Conservation (phyloP, 2,888 invertebrate species). For the Lasioglossum villosulum region DNA sequence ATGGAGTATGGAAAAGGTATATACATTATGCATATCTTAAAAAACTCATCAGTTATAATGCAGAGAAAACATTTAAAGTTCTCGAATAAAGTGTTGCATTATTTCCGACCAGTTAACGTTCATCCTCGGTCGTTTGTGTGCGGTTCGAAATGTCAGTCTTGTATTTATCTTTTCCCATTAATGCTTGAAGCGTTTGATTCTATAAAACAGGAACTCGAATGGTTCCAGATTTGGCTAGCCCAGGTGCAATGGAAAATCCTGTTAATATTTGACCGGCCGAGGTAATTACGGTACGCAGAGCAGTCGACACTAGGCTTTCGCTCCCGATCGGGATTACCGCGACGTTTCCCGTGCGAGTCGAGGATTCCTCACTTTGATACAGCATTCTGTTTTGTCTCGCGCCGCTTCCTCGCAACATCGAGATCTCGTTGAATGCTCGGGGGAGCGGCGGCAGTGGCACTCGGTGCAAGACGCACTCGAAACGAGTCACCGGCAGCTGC, state of each 20-base stretch:
- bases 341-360: not conserved
- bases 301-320: not conserved
- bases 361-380: not conserved
- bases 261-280: not conserved
- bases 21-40: too few species aligned
- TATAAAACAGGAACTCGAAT: not conserved
- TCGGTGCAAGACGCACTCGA: slow-evolving; percentile 70
- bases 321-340: not conserved
- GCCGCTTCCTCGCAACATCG: slow-evolving; percentile 3
- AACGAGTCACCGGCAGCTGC: slow-evolving; percentile 82
- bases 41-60: too few species aligned
- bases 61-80: too few species aligned
- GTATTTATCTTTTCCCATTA: not conserved
- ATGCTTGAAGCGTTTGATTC: not conserved
- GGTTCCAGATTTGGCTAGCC: too few species aligned
- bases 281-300: not conserved
- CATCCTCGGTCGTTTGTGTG: too few species aligned
- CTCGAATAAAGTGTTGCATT: too few species aligned
- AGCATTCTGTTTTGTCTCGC: not conserved
- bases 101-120: too few species aligned
- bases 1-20: too few species aligned
- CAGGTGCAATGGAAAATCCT: not conserved
- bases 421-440: slow-evolving; percentile 31
- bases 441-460: slow-evolving; percentile 1
- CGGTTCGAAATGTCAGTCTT: too few species aligned